Base-by-base conservation (phyloP, 2,113 vertebrate species). In the Sterna hirundo region DNA sequence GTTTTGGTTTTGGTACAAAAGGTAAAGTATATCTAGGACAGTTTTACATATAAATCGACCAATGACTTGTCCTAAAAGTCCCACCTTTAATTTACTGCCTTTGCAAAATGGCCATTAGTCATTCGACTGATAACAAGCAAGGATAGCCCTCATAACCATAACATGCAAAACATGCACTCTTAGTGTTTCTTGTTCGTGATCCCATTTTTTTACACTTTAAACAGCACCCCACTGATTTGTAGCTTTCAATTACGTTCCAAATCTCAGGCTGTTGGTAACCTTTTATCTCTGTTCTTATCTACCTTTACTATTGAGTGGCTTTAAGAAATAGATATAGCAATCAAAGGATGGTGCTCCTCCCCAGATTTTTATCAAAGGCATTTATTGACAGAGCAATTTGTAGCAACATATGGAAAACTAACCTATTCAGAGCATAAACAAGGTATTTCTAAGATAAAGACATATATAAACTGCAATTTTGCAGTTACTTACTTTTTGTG, bases 321-420 rank as follows among this genome's bases (percentile, higher is more conserved):
- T 94, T 75, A 76, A 97, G 92, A 94, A 91, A 83, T 68, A 94
- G 83, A 47, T 90, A 78, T 3, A 76, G 21, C 42, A 93, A 70
- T 82, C 79, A 81, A 58, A 74, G 79, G 26, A 54, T 38, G 19
- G 65, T 84, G 60, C 74, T 90, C 57, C 62, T 96, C 88, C 81
- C 88, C 75, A 79, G 74, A 69, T 93, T 92, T 62, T 71, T 79
- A 85, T 62, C 93, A 93, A 93, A 94, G 91, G 52, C 69, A 75
- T 96, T 97, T 96, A 97, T 89, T 91, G 91, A 88, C 93, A 90
- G 90, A 92, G 51, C 74, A 94, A 94, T 97, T 95, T 95, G 95
- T 97, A 97, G 51, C 18, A 55, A 65, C 57, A 29, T 49, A 75
- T 17, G 71, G 49, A 89, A 94, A 84, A 83, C 15, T 11, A 95